A percentile compares a stretch with the other conserved stretches of the same genome.
phyloP scores from a whole-genome alignment of 2,113 vertebrate genomes.

The Ammodytes marinus region DNA sequence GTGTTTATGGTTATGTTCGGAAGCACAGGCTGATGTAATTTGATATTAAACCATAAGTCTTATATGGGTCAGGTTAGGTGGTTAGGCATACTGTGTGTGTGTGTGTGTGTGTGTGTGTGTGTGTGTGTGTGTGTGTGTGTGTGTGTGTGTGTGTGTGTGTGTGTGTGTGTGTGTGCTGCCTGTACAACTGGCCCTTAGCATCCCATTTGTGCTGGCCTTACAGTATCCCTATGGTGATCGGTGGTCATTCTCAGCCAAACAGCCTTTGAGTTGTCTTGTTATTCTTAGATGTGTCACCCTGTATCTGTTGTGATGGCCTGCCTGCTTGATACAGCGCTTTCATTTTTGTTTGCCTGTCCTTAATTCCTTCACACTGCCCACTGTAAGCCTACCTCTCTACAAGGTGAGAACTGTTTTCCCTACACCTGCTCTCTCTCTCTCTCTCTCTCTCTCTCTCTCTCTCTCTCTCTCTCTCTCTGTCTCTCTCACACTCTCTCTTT shows the following conservation, averaged over 20 bases:
- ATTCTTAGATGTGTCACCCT: background rate
- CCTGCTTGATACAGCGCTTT: conserved; percentile 4
- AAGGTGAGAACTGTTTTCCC: conserved; percentile 3
- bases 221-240: background rate
- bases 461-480: no score
- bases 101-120: no score
- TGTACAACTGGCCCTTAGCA: background rate
- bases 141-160: no score
- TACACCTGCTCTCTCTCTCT: background rate
- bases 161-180: no score
- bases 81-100: background rate
- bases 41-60: background rate
- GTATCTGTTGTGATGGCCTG: conserved; percentile 12
- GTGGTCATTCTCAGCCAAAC: background rate
- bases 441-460: no score
- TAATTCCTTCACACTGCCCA: background rate
- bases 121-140: no score
- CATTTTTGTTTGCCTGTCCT: conserved; percentile 18
- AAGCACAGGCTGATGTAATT: background rate
- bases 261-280: conserved; percentile 15
- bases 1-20: conserved; percentile 11
- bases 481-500: no score
- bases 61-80: background rate
- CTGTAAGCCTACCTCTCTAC: conserved; percentile 4
- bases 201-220: background rate